phyloP scores from a whole-genome alignment of 2,888 invertebrate genomes.

The Trachelus iudaicus region DNA sequence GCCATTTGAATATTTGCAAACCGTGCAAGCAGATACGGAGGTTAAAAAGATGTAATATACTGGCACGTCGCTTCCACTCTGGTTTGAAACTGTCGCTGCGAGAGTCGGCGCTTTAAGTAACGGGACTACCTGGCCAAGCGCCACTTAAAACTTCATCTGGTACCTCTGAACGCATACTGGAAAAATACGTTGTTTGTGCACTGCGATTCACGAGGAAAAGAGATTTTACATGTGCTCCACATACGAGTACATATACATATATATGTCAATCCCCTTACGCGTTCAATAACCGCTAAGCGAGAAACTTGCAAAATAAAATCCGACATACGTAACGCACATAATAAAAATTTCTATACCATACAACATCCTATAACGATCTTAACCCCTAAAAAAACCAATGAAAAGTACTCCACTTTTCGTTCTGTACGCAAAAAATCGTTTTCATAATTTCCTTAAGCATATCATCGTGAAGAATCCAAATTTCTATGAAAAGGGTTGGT shows the following conservation, averaged over 20 bases:
- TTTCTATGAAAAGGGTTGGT: neutral
- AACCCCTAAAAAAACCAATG: neutral
- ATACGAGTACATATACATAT: neutral
- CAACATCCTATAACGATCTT: neutral
- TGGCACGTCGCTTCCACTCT: constrained; percentile 56
- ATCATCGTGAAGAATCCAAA: neutral
- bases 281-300: no score
- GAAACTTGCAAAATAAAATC: no score
- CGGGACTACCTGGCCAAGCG: constrained; percentile 45
- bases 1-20: constrained; percentile 65
- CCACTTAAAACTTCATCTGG: constrained; percentile 52
- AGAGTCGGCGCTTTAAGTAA: constrained; percentile 37
- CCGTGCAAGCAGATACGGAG: constrained; percentile 49
- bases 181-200: neutral
- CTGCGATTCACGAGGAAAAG: neutral
- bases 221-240: neutral
- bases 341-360: no score
- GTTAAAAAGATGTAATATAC: constrained; percentile 63
- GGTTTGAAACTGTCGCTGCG: constrained; percentile 54
- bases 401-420: no score
- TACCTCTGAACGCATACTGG: constrained; percentile 9
- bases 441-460: neutral
- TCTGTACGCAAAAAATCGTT: no score
- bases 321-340: no score
- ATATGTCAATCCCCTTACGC: no score